These are phyloP conservation scores for Gonioctena quinquepunctata DNA, from an alignment of 1,140 invertebrate species.

Conservation along the genomic window DNA sequence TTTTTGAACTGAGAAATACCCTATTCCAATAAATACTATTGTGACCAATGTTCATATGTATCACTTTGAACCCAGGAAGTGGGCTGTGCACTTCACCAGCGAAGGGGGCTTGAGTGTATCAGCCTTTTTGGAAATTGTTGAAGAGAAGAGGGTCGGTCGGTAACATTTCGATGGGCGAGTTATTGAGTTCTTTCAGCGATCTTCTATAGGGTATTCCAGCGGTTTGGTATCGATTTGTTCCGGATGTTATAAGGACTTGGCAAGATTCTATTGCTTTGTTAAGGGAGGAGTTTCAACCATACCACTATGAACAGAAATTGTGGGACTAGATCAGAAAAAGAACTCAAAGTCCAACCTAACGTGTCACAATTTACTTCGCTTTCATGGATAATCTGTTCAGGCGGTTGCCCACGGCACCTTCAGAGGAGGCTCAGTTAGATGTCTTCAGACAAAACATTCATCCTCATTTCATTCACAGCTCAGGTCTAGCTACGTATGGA, in stretches of 20 bases:
- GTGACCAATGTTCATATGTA: neutral
- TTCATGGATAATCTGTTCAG: neutral
- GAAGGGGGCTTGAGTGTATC: neutral
- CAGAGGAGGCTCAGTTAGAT: neutral
- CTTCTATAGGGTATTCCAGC: neutral
- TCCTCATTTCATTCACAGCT: conserved; percentile 5
- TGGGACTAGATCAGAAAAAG: neutral
- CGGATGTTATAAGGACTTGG: neutral
- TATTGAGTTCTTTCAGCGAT: neutral
- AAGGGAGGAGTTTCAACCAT: neutral
- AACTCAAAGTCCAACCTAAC: neutral
- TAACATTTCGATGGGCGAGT: neutral
- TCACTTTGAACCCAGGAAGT: neutral
- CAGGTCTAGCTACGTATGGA: neutral
- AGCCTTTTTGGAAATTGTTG: neutral
- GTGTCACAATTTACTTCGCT: neutral
- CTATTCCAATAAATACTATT: too few relatives aligned
- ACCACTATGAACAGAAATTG: neutral
- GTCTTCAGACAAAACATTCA: neutral
- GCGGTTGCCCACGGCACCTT: neutral
- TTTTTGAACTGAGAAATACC: too few relatives aligned
- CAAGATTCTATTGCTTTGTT: neutral
- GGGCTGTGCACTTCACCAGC: neutral
- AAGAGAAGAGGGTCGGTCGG: neutral
- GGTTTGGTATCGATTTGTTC: neutral